These are phyloP conservation scores for Athene cunicularia DNA, from an alignment of 2,113 vertebrate genomes.

Conservation along the genomic window DNA sequence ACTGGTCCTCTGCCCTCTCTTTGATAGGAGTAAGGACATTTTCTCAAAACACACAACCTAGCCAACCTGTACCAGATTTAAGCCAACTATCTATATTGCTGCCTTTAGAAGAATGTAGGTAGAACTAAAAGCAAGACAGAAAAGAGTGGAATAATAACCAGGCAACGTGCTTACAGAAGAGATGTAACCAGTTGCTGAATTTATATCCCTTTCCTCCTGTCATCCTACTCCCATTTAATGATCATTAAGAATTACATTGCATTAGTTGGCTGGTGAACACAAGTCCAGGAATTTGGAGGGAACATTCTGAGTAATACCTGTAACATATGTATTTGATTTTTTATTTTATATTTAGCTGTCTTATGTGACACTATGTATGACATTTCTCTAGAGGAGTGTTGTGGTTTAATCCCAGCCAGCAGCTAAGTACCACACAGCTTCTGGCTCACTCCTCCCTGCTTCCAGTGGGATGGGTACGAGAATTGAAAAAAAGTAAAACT, in stretches of 20 bases:
- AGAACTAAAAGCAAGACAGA: neutral
- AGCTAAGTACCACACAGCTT: too few relatives aligned
- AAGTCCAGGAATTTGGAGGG: neutral
- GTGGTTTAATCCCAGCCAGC: too few relatives aligned
- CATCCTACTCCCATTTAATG: neutral
- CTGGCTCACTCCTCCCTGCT: too few relatives aligned
- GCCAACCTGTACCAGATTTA: neutral
- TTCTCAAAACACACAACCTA: neutral
- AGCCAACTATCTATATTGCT: neutral
- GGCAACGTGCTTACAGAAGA: neutral
- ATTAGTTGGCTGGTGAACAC: neutral
- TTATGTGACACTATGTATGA: neutral
- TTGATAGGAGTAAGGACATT: neutral
- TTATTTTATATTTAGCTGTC: neutral
- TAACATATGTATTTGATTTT: neutral
- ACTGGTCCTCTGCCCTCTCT: neutral
- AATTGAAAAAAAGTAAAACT: too few relatives aligned
- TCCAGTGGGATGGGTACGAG: too few relatives aligned
- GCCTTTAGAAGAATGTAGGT: neutral
- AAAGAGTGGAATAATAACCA: neutral
- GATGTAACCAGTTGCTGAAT: neutral
- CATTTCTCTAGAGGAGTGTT: neutral
- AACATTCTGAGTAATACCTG: neutral
- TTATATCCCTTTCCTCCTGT: neutral
- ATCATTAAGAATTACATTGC: neutral